Conservation (phyloP, 2,888 invertebrate genomes). For the Emmelina monodactyla region DNA sequence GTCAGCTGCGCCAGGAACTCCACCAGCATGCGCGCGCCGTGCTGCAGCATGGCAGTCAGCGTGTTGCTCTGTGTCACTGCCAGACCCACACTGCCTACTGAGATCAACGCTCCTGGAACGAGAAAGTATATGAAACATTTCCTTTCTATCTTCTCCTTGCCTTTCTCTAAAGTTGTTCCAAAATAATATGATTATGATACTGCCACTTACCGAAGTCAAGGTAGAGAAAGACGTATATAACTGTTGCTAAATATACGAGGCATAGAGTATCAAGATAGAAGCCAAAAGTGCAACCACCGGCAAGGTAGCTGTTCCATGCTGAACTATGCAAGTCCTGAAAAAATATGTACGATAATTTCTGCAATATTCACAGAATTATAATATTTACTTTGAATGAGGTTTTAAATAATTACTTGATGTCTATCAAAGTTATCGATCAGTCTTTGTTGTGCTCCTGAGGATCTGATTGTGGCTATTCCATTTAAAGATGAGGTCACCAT, state of each 20-base stretch:
- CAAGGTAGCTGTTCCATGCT: slow-evolving; percentile 72
- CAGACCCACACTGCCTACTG: slow-evolving; percentile 67
- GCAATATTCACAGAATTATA: not conserved
- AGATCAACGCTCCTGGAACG: slow-evolving; percentile 32
- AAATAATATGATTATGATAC: too few species aligned
- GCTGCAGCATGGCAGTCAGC: slow-evolving; percentile 70
- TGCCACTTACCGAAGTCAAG: slow-evolving; percentile 52
- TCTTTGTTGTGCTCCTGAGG: slow-evolving; percentile 70
- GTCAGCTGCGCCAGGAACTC: slow-evolving; percentile 81
- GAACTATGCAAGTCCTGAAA: slow-evolving; percentile 70
- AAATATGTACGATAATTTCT: slow-evolving; percentile 2
- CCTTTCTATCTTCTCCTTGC: too few species aligned
- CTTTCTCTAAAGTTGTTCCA: too few species aligned
- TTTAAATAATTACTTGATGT: slow-evolving; percentile 44
- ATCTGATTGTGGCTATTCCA: slow-evolving; percentile 79
- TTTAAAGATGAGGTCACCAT: slow-evolving; percentile 77
- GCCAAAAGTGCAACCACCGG: slow-evolving; percentile 70
- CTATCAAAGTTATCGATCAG: slow-evolving; percentile 69
- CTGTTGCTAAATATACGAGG: slow-evolving; percentile 67
- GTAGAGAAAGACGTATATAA: slow-evolving; percentile 72
- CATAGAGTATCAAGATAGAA: slow-evolving; percentile 72
- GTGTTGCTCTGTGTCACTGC: slow-evolving; percentile 72
- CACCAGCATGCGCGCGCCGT: slow-evolving; percentile 86
- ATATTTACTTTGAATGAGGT: not conserved
- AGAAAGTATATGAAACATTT: too few species aligned